A percentile compares a stretch with the other conserved stretches of the same genome.
phyloP scores from a whole-genome alignment of 2,888 invertebrate genomes.

The Sabatieria punctata region DNA sequence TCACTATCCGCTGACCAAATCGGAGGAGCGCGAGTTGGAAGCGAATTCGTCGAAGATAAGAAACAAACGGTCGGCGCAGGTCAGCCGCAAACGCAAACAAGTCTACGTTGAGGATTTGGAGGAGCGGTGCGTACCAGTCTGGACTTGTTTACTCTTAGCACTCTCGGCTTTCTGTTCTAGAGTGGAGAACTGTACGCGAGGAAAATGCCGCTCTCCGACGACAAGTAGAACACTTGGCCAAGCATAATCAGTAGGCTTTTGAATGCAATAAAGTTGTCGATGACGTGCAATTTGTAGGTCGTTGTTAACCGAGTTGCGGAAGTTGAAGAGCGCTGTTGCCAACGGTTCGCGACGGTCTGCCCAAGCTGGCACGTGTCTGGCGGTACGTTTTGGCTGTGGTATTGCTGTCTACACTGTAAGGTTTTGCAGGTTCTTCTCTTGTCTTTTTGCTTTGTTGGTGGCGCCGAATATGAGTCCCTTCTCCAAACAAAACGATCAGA shows the following conservation, averaged over 20 bases:
- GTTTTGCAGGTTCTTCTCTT: constrained; percentile 54
- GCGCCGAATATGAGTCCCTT: constrained; percentile 51
- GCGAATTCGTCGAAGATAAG: constrained; percentile 78
- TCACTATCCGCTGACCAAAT: constrained; percentile 75
- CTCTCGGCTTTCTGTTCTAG: constrained; percentile 34
- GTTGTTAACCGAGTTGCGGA: constrained; percentile 58
- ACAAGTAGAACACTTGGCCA: constrained; percentile 59
- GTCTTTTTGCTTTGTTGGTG: constrained; percentile 64
- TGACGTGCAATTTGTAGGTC: constrained; percentile 33
- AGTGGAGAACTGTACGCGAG: constrained; percentile 66
- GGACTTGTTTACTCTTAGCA: too few relatives aligned
- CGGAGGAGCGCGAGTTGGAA: constrained; percentile 71
- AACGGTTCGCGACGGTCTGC: constrained; percentile 39
- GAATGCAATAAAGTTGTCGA: constrained; percentile 4
- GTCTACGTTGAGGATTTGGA: constrained; percentile 84
- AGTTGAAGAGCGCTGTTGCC: constrained; percentile 50
- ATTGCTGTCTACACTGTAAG: not conserved
- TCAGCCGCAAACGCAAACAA: constrained; percentile 72
- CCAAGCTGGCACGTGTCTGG: constrained; percentile 65
- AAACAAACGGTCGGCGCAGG: too few relatives aligned
- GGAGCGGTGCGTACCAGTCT: too few relatives aligned
- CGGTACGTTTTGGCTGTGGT: constrained; percentile 2
- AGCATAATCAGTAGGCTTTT: constrained; percentile 50
- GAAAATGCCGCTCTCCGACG: constrained; percentile 68
- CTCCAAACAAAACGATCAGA: too few relatives aligned